Conservation (phyloP, 2,113 vertebrate genomes). For the Entomyzon cyanotis region DNA sequence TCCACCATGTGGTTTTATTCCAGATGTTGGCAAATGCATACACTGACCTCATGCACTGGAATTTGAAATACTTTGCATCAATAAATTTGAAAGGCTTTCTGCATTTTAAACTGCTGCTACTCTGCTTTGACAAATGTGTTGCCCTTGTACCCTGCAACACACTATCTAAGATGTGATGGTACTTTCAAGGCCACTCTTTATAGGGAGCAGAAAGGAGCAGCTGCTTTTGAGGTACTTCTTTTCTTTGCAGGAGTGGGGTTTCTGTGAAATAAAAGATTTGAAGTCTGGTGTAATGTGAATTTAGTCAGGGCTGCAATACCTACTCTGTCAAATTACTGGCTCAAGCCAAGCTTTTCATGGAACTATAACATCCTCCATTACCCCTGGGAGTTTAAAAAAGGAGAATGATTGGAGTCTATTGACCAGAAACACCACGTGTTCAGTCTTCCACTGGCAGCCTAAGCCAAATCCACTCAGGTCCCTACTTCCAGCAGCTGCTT, state of each 20-base stretch:
- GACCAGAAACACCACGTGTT: not conserved
- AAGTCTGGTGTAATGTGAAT: not conserved
- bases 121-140: not conserved
- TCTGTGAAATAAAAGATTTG: not conserved
- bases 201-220: not conserved
- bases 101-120: not conserved
- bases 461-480: not conserved
- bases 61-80: not conserved
- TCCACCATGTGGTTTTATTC: not conserved
- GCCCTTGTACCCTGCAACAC: not conserved
- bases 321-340: not conserved
- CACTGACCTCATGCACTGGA: not conserved
- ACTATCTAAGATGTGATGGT: not conserved
- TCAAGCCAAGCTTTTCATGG: not conserved
- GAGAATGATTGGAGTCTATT: not conserved
- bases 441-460: not conserved
- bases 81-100: conserved; percentile 24
- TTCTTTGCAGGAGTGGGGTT: not conserved
- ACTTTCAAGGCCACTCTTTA: not conserved
- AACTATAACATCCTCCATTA: not conserved
- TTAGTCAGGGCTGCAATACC: not conserved
- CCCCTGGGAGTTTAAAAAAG: not conserved
- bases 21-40: not conserved
- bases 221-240: not conserved
- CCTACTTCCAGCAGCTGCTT: not conserved